Base-by-base conservation (phyloP, 2,888 invertebrate genomes). In the Hymenopus coronatus region DNA sequence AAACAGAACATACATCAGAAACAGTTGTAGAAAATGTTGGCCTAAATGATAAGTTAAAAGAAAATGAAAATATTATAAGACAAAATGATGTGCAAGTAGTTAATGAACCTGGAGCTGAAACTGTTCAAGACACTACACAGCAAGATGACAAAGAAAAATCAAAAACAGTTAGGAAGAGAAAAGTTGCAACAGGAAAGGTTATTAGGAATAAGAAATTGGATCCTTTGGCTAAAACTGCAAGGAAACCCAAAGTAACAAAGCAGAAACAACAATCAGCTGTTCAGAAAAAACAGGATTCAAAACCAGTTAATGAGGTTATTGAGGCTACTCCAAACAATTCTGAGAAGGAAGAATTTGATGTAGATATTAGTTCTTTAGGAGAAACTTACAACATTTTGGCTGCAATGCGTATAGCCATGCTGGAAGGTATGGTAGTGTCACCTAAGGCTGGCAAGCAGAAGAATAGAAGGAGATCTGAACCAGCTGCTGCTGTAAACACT, bases 341-440 rank as follows among this genome's bases (percentile, higher is more conserved):
- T 85, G 28, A 28, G 8, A 27, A 82, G 87, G 81, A 87, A 33
- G 87, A 82, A 82, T 87, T 87, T 87, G 87, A 87, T 82, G 33
- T 87, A n/a, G 87, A 87, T 27, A 40, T 87, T 15, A 33, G n/a
- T 82, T 33, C 46, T n/a, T 33, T 82, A 25, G 87, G 82, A 15
- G 90, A 90, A 88, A 90, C 90, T 27, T 88, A 87, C 12, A 70
- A 84, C 33, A 90, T 90, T 27, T 82, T 90, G 83, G 89, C 89
- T n/a, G 90, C 89, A 7, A 90, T 90, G 90, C 88, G 90, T n/a
- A 83, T 70, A 14, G 89, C 89, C 14, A 90, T 90, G 90, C 30
- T 90, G 46, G 88, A 90, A 28, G 85, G 88, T 9, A 87, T 82
- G 7, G 82, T 70, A 15, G 33, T 82, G 6, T n/a, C 30, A 25